Conservation (phyloP, 2,113 vertebrate species). For the Leucosticte australis region DNA sequence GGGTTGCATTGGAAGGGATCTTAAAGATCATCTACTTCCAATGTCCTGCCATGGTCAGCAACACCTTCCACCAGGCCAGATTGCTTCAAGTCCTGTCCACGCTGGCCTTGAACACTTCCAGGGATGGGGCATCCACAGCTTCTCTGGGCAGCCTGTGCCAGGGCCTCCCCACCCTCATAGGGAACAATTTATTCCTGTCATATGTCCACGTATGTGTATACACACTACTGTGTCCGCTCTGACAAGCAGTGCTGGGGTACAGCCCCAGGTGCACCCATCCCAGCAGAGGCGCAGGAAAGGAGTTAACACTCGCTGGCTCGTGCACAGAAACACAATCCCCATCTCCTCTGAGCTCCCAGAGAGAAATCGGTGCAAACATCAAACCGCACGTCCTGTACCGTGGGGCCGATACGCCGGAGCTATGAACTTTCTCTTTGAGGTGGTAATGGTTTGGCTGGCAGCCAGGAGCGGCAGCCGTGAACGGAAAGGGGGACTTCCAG, state of each 20-base stretch:
- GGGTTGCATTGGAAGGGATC: not conserved
- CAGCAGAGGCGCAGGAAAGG: not conserved
- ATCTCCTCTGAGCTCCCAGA: not conserved
- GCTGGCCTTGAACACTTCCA: not conserved
- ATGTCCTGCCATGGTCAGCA: not conserved
- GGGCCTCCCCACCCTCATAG: too few relatives aligned
- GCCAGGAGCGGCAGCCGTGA: constrained; percentile 26
- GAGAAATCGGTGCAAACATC: constrained; percentile 18
- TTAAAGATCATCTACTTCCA: not conserved
- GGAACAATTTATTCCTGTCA: not conserved
- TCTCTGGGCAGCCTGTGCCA: not conserved
- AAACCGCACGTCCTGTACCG: not conserved
- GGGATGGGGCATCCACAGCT: not conserved
- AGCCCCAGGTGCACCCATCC: not conserved
- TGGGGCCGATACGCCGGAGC: not conserved
- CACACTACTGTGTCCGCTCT: rapidly evolving
- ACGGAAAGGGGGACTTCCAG: constrained; percentile 45
- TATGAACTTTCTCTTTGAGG: constrained; percentile 40
- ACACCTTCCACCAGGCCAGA: not conserved
- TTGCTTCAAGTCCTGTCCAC: not conserved
- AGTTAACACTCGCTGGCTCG: not conserved
- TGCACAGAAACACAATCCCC: not conserved
- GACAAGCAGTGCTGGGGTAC: rapidly evolving
- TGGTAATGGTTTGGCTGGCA: constrained; percentile 28
- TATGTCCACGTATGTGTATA: rapidly evolving